Base-by-base conservation (phyloP, 2,888 invertebrate genomes). In the Entomobrya multifasciata region DNA sequence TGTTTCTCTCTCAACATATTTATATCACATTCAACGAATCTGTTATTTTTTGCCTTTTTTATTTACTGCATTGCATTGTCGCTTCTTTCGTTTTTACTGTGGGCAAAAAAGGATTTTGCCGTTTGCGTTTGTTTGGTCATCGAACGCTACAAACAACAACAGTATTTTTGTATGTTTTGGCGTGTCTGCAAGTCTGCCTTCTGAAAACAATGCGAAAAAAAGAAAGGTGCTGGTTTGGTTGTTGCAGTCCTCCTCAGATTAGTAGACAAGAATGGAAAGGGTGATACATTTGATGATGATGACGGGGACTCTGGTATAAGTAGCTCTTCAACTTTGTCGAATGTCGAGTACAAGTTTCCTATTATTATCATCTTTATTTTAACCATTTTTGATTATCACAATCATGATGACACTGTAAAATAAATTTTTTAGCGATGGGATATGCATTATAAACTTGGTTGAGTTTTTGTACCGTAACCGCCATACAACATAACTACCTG, bases 361-460 rank as follows among this genome's bases (percentile, higher is more conserved):
- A 72, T 72, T 72, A 49, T 72, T 47, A 41, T 67, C 20, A 67
- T 41, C 47, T 47, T 80, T 67, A 55, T 55, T 70, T 80, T 80
- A 55, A 41, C 52, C 67, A 67, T 67, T 49, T 36, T 72, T 72
- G 72, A 72, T 72, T 72, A 72, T 72, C 49, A 62, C 20, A 52
- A 52, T 17, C 25, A 52, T 72, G 27, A 49, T 72, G 49, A 41
- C 65, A 41, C 65, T 67, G 52, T 52, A 41, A 36, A 67, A 67
- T 67, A 67, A 67, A n/a, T n/a, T n/a, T n/a, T n/a, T n/a, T n/a
- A n/a, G n/a, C n/a, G n/a, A n/a, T n/a, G n/a, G n/a, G n/a, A n/a
- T n/a, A n/a, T n/a, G n/a, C n/a, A n/a, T n/a, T n/a, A 67, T 67
- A 67, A 67, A 67, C 8, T 13, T n/a, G 41, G 41, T 67, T n/a